Conservation (phyloP, 1,140 invertebrate species). For the Ephestia elutella region DNA sequence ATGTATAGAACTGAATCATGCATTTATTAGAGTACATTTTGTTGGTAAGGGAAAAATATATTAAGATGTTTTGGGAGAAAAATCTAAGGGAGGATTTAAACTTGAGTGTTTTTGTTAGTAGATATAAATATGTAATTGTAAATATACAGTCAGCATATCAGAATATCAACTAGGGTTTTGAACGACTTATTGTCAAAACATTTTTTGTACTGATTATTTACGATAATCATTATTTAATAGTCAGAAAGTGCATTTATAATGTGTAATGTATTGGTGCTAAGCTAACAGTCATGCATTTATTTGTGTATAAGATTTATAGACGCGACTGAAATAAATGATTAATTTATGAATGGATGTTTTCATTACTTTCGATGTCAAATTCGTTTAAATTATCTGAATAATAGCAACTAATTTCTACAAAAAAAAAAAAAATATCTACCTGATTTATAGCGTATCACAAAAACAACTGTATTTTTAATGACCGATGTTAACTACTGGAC, state of each 20-base stretch:
- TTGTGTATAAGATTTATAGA: slow-evolving; percentile 1
- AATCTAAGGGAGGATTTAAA: background rate
- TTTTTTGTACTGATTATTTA: slow-evolving; percentile 16
- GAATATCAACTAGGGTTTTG: background rate
- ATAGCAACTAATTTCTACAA: too few species aligned
- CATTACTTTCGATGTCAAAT: slow-evolving; percentile 6
- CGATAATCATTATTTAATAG: slow-evolving; percentile 54
- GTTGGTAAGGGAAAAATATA: slow-evolving; percentile 20
- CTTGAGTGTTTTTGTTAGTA: background rate
- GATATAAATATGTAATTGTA: slow-evolving; percentile 1
- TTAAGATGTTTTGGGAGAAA: background rate
- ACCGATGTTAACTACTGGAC: too few species aligned
- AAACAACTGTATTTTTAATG: too few species aligned
- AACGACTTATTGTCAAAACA: background rate
- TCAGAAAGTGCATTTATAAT: slow-evolving; percentile 66
- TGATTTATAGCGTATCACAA: too few species aligned
- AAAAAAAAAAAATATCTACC: too few species aligned
- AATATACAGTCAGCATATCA: too few species aligned
- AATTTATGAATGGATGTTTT: background rate
- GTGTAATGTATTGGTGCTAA: slow-evolving; percentile 57
- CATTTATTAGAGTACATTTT: slow-evolving; percentile 8
- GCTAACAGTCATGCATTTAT: slow-evolving; percentile 14
- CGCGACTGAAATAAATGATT: background rate
- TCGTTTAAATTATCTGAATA: too few species aligned
- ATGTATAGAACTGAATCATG: slow-evolving; percentile 3